These are phyloP conservation scores for Emys orbicularis DNA, from an alignment of 2,797 vertebrate species.

Conservation along the genomic window DNA sequence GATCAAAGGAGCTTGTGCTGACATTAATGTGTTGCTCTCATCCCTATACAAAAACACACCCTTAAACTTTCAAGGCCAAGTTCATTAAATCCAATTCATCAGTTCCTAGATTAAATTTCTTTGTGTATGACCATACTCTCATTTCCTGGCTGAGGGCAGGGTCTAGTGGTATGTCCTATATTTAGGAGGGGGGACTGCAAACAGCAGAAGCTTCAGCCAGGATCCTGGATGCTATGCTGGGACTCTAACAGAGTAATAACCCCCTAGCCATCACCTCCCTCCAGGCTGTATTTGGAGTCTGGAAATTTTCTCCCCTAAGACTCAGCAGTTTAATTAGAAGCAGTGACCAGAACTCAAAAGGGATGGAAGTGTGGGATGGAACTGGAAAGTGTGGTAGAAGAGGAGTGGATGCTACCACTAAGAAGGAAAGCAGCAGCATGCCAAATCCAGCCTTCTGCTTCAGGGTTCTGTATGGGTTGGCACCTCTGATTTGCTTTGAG, in stretches of 20 bases:
- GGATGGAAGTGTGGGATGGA: not conserved
- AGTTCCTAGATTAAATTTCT: not conserved
- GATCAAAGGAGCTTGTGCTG: not conserved
- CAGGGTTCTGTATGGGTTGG: not conserved
- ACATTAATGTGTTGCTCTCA: not conserved
- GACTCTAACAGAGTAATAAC: not conserved
- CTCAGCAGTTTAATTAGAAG: not conserved
- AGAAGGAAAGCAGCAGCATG: not conserved
- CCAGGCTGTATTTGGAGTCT: fast-evolving
- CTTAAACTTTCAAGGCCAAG: constrained; percentile 1
- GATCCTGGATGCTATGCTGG: not conserved
- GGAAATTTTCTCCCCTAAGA: not conserved
- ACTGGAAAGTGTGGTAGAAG: not conserved
- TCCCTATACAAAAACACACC: not conserved
- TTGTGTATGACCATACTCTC: not conserved
- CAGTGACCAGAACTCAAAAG: not conserved
- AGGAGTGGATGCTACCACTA: not conserved
- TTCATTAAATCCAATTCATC: not conserved
- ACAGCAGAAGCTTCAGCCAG: not conserved
- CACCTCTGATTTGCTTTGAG: not conserved
- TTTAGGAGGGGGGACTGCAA: not conserved
- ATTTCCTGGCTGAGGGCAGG: not conserved
- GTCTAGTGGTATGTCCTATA: not conserved
- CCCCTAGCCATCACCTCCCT: not conserved
- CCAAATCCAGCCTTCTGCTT: not conserved